Evolutionary conservation across 2,888 invertebrate genomes (phyloP).

Genomic region (Odontocolon sp.): DNA sequence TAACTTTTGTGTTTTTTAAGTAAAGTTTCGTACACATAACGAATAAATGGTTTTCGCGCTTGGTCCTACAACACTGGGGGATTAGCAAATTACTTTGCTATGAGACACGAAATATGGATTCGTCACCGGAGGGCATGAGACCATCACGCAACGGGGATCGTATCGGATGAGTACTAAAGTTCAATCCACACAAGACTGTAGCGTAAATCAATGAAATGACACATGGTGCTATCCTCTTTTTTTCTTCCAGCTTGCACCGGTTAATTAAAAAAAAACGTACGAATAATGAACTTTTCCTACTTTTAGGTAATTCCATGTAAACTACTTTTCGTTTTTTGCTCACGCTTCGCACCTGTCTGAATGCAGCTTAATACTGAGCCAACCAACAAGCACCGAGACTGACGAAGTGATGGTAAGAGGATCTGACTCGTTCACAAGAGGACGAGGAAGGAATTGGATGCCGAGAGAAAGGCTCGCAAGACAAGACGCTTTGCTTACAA

Average conservation of each 20-base stretch:
- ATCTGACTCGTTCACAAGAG: conserved; percentile 14
- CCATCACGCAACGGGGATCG: neutral
- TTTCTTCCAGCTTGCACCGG: too few species aligned
- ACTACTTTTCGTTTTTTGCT: neutral
- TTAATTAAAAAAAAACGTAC: too few species aligned
- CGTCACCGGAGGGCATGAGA: conserved; percentile 9
- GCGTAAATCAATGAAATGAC: too few species aligned
- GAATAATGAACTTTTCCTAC: too few species aligned
- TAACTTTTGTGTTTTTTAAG: neutral
- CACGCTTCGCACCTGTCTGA: neutral
- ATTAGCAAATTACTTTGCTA: conserved; percentile 16
- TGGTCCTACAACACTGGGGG: neutral
- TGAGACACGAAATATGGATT: conserved; percentile 7
- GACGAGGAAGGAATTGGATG: conserved; percentile 26
- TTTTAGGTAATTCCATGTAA: too few species aligned
- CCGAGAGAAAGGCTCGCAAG: neutral
- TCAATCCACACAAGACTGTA: conserved; percentile 2
- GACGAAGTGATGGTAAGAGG: conserved; percentile 10
- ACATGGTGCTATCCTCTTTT: too few species aligned
- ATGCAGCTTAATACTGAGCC: neutral
- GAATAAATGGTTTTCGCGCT: neutral
- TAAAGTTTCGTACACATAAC: conserved; percentile 17
- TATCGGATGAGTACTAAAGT: neutral
- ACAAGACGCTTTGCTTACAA: conserved; percentile 9
- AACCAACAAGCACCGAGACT: neutral